Evolutionary conservation across 1,140 invertebrate genomes (phyloP), one percentile per base, ranked within the genome.

Genomic region (Rhizoglyphus robini): DNA sequence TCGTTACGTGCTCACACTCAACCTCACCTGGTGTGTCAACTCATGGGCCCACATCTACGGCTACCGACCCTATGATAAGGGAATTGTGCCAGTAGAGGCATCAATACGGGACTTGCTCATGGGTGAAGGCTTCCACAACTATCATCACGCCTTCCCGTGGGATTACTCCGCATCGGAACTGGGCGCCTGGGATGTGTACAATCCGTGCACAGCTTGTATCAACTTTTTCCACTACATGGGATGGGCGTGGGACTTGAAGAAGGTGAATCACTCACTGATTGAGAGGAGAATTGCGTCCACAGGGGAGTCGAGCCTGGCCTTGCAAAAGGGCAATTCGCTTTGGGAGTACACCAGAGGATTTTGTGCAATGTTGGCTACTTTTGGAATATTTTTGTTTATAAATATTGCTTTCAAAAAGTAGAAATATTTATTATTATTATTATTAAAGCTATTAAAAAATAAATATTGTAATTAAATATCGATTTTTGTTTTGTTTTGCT

Each of bases 101-200:
- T 36, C 71, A 0, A 66, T 74, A 5, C 80, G 81, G 1, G 74
- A 77, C 0, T 71, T 80, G 25, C 70, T 77, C 27, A 76, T 80
- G 1, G 81, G 81, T 62, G 60, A 81, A 18, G 79, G 79, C 11
- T 79, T 77, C 67, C 79, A 81, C 70, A 81, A 81, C 70, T 82
- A 79, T 71, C 81, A 82, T 67, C 81, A 82, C 68, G 76, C 75
- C 0, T 82, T 82, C 69, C 81, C 81, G 0, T 74, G 75, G 46
- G 81, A 96, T 73, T 92, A 92, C 79, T 88, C 89, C 73, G 85
- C 87, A 2, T 80, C 86, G 2, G 88, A 90, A 73, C 77, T 88
- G 0, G 86, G 89, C 51, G 69, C 51, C 32, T 88, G 86, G 76
- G 29, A 51, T 79, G 79, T 3, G 20, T 51, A 85, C 20, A 96